phyloP scores from a whole-genome alignment of 1,140 invertebrate genomes.

The Penaeus indicus region DNA sequence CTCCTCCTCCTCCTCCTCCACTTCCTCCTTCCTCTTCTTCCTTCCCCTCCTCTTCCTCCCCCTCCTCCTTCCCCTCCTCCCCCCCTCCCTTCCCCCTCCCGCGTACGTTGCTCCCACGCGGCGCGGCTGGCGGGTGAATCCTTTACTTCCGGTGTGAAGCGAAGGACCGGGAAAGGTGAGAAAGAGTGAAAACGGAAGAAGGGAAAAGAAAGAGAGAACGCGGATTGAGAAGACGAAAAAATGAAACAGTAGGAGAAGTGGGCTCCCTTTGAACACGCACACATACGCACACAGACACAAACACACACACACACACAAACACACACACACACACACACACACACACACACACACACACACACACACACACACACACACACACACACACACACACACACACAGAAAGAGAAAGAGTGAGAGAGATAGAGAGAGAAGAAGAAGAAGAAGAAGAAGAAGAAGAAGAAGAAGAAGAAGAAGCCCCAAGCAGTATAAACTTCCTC shows the following conservation, averaged over 20 bases:
- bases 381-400: not conserved
- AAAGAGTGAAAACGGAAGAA: slow-evolving; percentile 13
- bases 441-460: not conserved
- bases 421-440: not conserved
- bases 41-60: too few species aligned
- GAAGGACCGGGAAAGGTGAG: not conserved
- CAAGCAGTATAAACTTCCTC: too few species aligned
- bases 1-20: not conserved
- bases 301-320: not conserved
- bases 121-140: too few species aligned
- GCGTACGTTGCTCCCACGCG: too few species aligned
- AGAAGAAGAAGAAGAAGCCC: too few species aligned
- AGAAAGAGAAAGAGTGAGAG: too few species aligned
- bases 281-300: not conserved
- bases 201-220: not conserved
- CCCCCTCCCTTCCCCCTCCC: too few species aligned
- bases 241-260: not conserved
- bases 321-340: not conserved
- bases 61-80: too few species aligned
- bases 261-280: too few species aligned
- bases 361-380: slow-evolving; percentile 7
- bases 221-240: not conserved
- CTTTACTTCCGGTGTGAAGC: not conserved
- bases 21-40: not conserved
- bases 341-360: not conserved